Evolutionary conservation across 2,797 vertebrate species (phyloP).

Genomic region (Natrix natrix): DNA sequence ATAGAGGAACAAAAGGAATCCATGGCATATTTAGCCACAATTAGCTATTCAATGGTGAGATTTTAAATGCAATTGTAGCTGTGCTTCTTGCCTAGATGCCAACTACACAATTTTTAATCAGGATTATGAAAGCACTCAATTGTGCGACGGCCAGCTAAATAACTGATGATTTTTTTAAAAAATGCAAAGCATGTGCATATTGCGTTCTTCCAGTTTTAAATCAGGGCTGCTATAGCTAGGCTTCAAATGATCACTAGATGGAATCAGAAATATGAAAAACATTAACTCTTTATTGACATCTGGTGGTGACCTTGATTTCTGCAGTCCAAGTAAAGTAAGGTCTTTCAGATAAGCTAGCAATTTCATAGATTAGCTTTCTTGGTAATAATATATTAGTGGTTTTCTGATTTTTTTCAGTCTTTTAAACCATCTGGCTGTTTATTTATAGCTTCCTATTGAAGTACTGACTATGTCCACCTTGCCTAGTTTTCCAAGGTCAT

Average conservation of each 20-base stretch:
- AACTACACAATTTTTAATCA: not conserved
- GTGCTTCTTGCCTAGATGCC: not conserved
- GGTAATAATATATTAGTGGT: not conserved
- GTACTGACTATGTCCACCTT: not conserved
- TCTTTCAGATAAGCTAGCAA: not conserved
- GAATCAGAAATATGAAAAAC: not conserved
- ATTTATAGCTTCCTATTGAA: not conserved
- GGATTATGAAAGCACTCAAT: not conserved
- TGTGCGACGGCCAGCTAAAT: too few relatives aligned
- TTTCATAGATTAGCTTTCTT: not conserved
- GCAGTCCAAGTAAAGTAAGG: not conserved
- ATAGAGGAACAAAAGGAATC: conserved; percentile 47
- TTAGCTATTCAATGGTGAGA: conserved; percentile 38
- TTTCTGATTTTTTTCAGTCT: not conserved
- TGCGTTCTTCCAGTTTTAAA: not conserved
- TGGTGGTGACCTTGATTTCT: not conserved
- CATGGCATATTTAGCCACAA: conserved; percentile 9
- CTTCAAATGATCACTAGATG: not conserved
- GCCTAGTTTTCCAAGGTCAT: not conserved
- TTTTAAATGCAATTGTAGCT: not conserved
- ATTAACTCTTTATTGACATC: not conserved
- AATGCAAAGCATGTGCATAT: too few relatives aligned
- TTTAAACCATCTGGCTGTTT: not conserved
- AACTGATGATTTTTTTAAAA: too few relatives aligned
- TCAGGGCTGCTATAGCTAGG: not conserved